These are phyloP conservation scores for Heliocidaris erythrogramma DNA, from an alignment of 35 echinoderm and acorn worm species.

Conservation along the genomic window DNA sequence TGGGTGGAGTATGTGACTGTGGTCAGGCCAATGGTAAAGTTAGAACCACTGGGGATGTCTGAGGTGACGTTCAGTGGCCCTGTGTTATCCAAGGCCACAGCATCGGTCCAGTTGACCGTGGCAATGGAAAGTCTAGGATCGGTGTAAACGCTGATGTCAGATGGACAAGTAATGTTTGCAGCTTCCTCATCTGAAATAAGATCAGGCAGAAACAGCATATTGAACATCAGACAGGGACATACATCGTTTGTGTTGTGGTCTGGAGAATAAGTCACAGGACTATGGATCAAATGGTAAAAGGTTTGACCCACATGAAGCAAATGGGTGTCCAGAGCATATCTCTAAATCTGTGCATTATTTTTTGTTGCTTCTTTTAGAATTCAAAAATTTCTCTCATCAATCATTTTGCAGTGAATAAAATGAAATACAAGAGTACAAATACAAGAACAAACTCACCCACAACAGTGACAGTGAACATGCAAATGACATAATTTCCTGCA, in stretches of 20 bases:
- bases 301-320: too few relatives aligned
- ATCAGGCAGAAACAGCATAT: not conserved
- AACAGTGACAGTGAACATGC: constrained; percentile 42
- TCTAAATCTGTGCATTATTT: too few relatives aligned
- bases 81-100: constrained; percentile 61
- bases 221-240: not conserved
- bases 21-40: constrained; percentile 51
- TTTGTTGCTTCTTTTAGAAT: too few relatives aligned
- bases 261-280: not conserved
- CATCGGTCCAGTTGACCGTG: constrained; percentile 51
- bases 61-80: constrained; percentile 27
- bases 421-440: too few relatives aligned
- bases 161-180: constrained; percentile 49
- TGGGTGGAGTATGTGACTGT: constrained; percentile 54
- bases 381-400: too few relatives aligned
- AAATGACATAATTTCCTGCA: not conserved
- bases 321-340: too few relatives aligned
- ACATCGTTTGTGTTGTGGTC: not conserved
- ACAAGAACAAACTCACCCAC: constrained; percentile 32
- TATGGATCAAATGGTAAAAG: not conserved
- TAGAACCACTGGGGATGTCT: not conserved
- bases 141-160: constrained; percentile 14
- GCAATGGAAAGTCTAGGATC: not conserved
- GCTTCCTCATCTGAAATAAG: constrained; percentile 61
- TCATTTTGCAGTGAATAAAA: too few relatives aligned